phyloP scores from a whole-genome alignment of 2,113 vertebrate genomes.

The Pelodiscus sinensis region DNA sequence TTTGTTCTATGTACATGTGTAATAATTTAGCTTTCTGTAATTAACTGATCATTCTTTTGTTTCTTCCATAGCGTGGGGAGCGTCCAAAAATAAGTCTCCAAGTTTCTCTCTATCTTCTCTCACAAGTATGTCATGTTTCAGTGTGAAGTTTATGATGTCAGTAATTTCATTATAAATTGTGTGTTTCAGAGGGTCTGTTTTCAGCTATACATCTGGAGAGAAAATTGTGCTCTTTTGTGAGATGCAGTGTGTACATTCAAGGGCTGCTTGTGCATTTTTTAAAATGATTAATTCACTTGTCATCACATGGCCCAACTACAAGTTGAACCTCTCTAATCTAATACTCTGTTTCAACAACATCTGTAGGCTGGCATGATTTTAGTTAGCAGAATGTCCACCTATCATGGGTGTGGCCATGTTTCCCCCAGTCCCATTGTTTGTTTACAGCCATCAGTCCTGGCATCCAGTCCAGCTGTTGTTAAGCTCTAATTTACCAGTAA shows the following conservation, averaged over 20 bases:
- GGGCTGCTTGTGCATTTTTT: not conserved
- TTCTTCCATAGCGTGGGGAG: conserved; percentile 84
- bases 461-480: no score
- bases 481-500: no score
- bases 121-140: conserved; percentile 85
- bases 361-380: no score
- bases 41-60: not conserved
- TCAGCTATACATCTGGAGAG: not conserved
- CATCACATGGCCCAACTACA: not conserved
- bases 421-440: no score
- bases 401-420: no score
- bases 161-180: not conserved
- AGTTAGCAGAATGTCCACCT: no score
- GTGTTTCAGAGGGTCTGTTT: not conserved
- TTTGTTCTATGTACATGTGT: not conserved
- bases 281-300: not conserved
- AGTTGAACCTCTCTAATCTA: no score
- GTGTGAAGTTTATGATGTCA: not conserved
- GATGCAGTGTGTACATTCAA: not conserved
- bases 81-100: conserved; percentile 94
- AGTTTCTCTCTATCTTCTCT: conserved; percentile 96
- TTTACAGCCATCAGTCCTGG: no score
- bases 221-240: not conserved
- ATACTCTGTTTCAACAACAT: not conserved
- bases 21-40: not conserved